Evolutionary conservation across 2,797 vertebrate genomes (phyloP).

Genomic region (Aratinga solstitialis): DNA sequence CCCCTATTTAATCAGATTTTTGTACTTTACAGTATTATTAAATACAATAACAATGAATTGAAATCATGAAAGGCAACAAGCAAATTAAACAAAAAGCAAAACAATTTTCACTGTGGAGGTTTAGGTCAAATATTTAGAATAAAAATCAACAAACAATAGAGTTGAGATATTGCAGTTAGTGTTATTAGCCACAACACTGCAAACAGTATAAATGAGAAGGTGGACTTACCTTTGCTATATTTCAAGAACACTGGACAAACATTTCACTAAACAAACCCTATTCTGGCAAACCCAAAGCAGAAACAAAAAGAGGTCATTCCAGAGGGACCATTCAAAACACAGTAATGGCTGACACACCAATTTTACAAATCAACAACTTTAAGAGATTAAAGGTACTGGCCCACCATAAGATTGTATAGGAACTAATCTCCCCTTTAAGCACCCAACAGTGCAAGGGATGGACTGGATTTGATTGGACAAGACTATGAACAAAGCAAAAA

Average conservation of each 20-base stretch:
- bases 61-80: background rate
- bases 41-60: background rate
- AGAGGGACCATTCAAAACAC: background rate
- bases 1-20: background rate
- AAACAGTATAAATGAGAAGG: slow-evolving; percentile 20
- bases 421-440: slow-evolving; percentile 16
- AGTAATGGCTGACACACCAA: background rate
- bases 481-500: background rate
- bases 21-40: background rate
- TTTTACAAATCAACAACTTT: background rate
- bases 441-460: background rate
- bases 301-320: background rate
- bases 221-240: slow-evolving; percentile 25
- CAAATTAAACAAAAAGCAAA: background rate
- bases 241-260: slow-evolving; percentile 36
- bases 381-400: slow-evolving; percentile 14
- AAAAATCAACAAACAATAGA: background rate
- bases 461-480: slow-evolving; percentile 34
- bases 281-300: slow-evolving; percentile 17
- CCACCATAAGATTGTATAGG: slow-evolving; percentile 9
- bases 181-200: background rate
- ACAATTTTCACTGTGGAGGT: background rate
- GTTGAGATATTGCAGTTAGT: background rate
- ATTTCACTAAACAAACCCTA: slow-evolving; percentile 27
- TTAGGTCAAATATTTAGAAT: background rate